phyloP scores from a whole-genome alignment of 2,797 vertebrate genomes.

The Chiloscyllium punctatum region DNA sequence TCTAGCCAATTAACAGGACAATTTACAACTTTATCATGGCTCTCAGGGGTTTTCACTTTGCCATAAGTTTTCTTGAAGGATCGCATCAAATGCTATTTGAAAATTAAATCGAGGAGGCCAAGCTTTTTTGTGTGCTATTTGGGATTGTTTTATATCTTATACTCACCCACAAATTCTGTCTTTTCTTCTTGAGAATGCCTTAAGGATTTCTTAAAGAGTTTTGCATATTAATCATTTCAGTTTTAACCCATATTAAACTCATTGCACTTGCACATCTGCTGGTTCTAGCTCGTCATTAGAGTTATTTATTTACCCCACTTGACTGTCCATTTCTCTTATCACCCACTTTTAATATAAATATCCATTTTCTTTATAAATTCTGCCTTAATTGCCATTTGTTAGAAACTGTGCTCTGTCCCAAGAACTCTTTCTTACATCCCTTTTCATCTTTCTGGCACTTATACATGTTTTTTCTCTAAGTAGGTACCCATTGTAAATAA shows the following conservation, averaged over 20 bases:
- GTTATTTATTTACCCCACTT: neutral
- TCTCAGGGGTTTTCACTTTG: neutral
- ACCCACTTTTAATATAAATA: neutral
- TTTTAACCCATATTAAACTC: neutral
- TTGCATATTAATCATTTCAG: neutral
- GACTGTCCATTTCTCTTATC: neutral
- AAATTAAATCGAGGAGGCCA: neutral
- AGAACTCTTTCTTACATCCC: neutral
- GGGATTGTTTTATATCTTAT: neutral
- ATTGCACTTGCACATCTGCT: neutral
- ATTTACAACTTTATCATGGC: neutral
- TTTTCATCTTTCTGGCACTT: neutral
- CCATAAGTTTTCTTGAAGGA: neutral
- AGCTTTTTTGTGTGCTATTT: neutral
- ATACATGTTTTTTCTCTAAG: neutral
- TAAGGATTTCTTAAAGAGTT: neutral
- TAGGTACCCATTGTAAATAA: neutral
- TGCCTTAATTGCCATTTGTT: neutral
- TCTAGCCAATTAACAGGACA: conserved; percentile 2
- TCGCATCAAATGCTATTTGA: conserved; percentile 6
- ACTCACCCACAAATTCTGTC: neutral
- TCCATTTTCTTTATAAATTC: neutral
- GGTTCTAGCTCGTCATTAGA: neutral
- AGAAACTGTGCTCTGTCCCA: neutral
- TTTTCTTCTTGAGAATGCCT: neutral